These are phyloP conservation scores for Nymphicus hollandicus DNA, from an alignment of 2,113 vertebrate species.

Conservation along the genomic window DNA sequence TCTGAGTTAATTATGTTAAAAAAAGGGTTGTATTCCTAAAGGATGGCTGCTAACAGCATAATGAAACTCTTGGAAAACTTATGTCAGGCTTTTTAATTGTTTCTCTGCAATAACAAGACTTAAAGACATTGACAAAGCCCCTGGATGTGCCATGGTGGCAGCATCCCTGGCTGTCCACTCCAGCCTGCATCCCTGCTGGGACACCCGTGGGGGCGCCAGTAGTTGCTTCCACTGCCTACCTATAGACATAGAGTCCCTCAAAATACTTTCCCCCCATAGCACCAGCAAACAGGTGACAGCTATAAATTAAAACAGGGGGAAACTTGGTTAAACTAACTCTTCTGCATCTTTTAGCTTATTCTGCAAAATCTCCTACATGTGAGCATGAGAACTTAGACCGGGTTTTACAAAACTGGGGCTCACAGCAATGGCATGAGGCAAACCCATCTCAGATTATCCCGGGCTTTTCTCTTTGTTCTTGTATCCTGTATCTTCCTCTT, in stretches of 20 bases:
- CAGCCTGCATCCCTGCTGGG: background rate
- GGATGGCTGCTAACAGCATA: background rate
- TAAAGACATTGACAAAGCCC: background rate
- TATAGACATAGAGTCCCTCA: accelerated
- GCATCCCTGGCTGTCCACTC: background rate
- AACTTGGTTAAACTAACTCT: background rate
- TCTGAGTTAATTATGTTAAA: background rate
- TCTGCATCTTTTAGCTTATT: background rate
- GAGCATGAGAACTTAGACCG: background rate
- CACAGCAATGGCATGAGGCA: background rate
- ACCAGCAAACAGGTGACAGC: background rate
- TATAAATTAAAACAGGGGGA: background rate
- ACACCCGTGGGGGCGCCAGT: background rate
- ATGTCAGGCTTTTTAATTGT: background rate
- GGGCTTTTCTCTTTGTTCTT: background rate
- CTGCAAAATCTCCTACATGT: background rate
- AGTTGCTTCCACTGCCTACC: background rate
- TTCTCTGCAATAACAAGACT: background rate
- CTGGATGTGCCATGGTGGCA: background rate
- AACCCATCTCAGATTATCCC: background rate
- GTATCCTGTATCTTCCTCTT: background rate
- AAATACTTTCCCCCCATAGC: accelerated
- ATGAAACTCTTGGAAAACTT: background rate
- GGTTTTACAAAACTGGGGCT: background rate
- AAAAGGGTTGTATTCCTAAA: background rate